phyloP scores from a whole-genome alignment of 2,797 vertebrate genomes.

The Sebastes variabilis region DNA sequence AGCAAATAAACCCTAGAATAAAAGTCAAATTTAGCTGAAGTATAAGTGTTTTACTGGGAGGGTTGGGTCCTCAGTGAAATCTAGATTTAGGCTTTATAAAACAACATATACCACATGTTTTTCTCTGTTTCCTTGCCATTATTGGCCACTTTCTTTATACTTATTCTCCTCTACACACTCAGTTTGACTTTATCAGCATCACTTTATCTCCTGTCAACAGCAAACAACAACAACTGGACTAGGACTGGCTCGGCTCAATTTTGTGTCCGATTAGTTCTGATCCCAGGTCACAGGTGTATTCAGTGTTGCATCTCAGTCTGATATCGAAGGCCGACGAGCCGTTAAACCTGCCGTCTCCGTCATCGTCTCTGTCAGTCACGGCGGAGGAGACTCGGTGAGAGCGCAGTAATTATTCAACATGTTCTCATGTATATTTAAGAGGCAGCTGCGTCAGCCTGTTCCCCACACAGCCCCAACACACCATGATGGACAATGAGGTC shows the following conservation, averaged over 20 bases:
- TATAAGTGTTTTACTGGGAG: neutral
- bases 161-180: neutral
- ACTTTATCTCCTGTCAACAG: neutral
- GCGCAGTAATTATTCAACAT: constrained; percentile 67
- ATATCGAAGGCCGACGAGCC: neutral
- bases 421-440: constrained; percentile 63
- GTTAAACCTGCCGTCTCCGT: neutral
- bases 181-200: neutral
- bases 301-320: neutral
- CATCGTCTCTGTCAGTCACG: neutral
- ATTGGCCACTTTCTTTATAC: neutral
- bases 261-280: neutral
- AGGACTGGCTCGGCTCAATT: neutral
- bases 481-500: neutral
- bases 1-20: neutral
- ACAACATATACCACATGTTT: neutral
- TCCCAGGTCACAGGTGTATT: neutral
- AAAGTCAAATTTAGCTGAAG: neutral
- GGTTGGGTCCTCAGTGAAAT: neutral
- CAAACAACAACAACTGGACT: neutral
- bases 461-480: neutral
- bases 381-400: neutral
- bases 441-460: constrained; percentile 20
- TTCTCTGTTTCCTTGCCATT: neutral
- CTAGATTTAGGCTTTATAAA: neutral